phyloP scores from a whole-genome alignment of 1,140 invertebrate genomes.

The Eufriesea mexicana region DNA sequence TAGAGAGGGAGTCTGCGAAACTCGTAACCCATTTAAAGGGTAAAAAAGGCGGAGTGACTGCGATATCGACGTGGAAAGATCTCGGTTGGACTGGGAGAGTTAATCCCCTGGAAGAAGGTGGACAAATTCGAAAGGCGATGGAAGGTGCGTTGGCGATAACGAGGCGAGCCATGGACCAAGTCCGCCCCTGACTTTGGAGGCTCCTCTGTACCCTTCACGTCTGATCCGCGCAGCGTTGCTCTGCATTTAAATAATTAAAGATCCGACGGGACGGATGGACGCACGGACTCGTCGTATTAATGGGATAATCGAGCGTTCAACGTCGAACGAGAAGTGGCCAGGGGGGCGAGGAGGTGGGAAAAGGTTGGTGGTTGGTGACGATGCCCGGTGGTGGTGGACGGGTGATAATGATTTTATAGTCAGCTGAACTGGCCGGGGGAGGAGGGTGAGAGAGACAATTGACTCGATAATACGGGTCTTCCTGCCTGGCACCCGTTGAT shows the following conservation, averaged over 20 bases:
- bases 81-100: too few relatives aligned
- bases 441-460: slow-evolving; percentile 81
- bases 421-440: slow-evolving; percentile 74
- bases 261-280: slow-evolving; percentile 74
- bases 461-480: slow-evolving; percentile 81
- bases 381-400: slow-evolving; percentile 62
- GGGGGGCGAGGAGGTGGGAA: not conserved
- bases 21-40: too few relatives aligned
- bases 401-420: slow-evolving; percentile 82
- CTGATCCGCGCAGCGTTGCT: slow-evolving; percentile 67
- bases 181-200: slow-evolving; percentile 63
- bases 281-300: slow-evolving; percentile 77
- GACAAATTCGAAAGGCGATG: slow-evolving; percentile 1
- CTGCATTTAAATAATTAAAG: slow-evolving; percentile 81
- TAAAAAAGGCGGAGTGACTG: too few relatives aligned
- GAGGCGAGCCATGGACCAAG: not conserved
- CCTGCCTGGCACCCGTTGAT: slow-evolving; percentile 82
- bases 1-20: too few relatives aligned
- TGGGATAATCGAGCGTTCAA: slow-evolving; percentile 79
- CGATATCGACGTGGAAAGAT: too few relatives aligned
- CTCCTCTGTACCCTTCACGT: slow-evolving; percentile 54
- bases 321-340: slow-evolving; percentile 63
- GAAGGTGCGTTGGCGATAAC: slow-evolving; percentile 9
- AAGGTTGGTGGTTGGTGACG: slow-evolving; percentile 58
- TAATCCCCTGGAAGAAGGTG: not conserved